Base-by-base conservation (phyloP, 2,113 vertebrate species). In the Leucoraja erinaceus region DNA sequence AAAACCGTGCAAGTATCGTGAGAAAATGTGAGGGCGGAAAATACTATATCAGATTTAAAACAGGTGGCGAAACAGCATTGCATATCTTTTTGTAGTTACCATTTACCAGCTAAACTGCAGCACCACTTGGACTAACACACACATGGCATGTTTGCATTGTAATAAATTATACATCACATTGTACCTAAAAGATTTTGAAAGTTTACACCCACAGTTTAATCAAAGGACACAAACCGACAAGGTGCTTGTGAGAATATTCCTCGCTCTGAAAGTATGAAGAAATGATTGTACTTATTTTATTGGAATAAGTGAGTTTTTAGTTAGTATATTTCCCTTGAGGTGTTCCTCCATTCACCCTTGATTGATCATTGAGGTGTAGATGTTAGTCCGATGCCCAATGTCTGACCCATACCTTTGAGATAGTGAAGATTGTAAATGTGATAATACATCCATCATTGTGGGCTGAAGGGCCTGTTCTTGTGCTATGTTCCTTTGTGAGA, bases 41-140 rank as follows among this genome's bases (percentile, higher is more conserved):
- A 88, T 88, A 61, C 31, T 66, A 63, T 18, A 63, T 88, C 59
- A 88, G 59, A 66, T 88, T 88, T 63, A 63, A 88, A 88, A 88
- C 59, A 88, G 83, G 61, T 88, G 83, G 83, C 16, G 33, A 63
- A 88, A 63, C 12, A 63, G 83, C 83, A 66, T 88, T 66, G 63
- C 83, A 33, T 33, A n/a, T 31, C 5, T 88, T 61, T 47, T 31
- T 33, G 5, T 8, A 88, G 83, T 61, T 63, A 61, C 12, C 59
- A 63, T 63, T 66, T 63, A 63, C 28, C 56, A 88, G 59, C 38
- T 33, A 66, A 66, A 88, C n/a, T 31, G n/a, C 59, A 66, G 59
- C 16, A 31, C 83, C 18, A 8, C 5, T 88, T 28, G 18, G 31
- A 0, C n/a, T 31, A 83, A 56, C 79, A 47, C 7, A 83, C 8